Conservation (phyloP, 1,140 invertebrate genomes). For the Zaprionus ornatus region DNA sequence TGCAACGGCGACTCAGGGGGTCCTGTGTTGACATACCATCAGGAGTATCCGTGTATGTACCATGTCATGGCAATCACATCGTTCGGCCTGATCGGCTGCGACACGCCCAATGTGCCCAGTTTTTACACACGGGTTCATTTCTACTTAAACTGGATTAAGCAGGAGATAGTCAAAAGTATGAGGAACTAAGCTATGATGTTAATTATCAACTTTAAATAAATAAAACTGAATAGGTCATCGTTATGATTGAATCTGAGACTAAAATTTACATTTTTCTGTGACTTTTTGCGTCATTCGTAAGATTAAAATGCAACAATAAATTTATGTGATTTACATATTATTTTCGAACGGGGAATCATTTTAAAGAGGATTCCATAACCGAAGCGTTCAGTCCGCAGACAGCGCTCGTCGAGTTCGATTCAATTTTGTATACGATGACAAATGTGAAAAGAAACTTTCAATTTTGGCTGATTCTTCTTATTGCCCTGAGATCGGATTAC, state of each 20-base stretch:
- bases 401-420: background rate
- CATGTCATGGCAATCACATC: conserved; percentile 75
- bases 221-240: background rate
- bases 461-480: background rate
- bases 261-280: background rate
- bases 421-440: background rate
- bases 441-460: background rate
- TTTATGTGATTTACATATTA: background rate
- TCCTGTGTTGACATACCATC: conserved; percentile 66
- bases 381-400: background rate
- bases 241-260: background rate
- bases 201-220: background rate
- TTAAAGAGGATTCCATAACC: background rate
- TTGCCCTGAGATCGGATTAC: background rate
- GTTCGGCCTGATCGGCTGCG: conserved; percentile 56
- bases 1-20: conserved; percentile 83
- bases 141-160: conserved; percentile 74
- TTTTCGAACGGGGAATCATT: background rate
- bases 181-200: background rate
- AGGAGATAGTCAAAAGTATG: conserved; percentile 40
- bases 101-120: conserved; percentile 52
- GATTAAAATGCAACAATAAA: background rate
- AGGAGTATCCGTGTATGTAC: conserved; percentile 63
- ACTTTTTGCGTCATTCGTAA: background rate
- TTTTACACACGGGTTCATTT: conserved; percentile 67